phyloP scores from a whole-genome alignment of 2,113 vertebrate species.

The Muscicapa adusta region DNA sequence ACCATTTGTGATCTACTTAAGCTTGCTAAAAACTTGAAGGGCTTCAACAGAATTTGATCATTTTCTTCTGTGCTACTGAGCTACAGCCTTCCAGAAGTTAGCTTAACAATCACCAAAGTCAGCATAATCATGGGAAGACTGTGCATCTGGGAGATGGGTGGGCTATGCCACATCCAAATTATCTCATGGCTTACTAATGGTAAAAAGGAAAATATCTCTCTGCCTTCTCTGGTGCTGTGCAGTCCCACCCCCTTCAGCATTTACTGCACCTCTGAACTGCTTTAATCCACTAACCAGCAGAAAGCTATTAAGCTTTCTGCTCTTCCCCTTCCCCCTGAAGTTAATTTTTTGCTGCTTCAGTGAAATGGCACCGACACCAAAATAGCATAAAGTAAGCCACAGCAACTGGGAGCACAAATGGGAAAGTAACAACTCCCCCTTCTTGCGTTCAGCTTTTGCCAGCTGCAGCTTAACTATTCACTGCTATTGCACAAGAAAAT shows the following conservation, averaged over 20 bases:
- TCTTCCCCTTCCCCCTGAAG: background rate
- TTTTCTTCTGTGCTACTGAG: background rate
- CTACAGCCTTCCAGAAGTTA: background rate
- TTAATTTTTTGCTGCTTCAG: conserved; percentile 21
- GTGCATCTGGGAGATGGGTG: background rate
- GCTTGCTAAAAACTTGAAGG: background rate
- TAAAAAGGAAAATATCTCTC: background rate
- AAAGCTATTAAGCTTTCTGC: background rate
- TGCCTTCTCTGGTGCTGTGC: background rate
- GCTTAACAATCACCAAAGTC: background rate
- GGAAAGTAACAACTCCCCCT: background rate
- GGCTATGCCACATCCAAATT: background rate
- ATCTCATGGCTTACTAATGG: background rate
- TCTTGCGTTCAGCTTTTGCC: background rate
- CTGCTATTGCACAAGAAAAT: background rate
- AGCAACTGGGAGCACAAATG: background rate
- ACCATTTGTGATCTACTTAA: background rate
- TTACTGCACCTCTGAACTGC: background rate
- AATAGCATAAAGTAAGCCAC: conserved; percentile 4
- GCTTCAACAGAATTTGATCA: background rate
- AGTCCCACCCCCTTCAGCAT: background rate
- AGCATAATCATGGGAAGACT: background rate
- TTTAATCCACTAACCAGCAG: background rate
- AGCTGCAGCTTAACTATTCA: conserved; percentile 18
- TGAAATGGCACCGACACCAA: background rate